Percentiles rank a stretch among this genome's conserved stretches.
These are phyloP conservation scores for Ammodytes marinus DNA, from an alignment of 2,113 vertebrate species.

Conservation along the genomic window DNA sequence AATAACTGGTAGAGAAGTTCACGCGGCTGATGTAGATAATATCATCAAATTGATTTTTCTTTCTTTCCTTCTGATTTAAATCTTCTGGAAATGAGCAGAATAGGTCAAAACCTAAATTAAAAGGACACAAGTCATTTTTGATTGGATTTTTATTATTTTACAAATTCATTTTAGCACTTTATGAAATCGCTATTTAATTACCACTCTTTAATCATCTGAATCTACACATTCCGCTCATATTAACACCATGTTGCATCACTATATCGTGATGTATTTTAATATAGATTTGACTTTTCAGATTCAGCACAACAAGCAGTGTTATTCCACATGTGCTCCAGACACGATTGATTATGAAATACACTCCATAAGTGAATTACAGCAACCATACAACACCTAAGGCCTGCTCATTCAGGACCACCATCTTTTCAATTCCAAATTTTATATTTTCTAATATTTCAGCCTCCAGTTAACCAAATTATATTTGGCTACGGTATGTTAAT, in stretches of 20 bases:
- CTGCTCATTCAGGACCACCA: too few species aligned
- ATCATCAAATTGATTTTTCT: conserved; percentile 59
- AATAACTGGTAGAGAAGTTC: conserved; percentile 59
- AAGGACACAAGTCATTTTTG: background rate
- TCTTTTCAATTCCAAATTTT: too few species aligned
- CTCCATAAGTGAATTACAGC: conserved; percentile 3
- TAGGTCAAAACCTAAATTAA: conserved; percentile 56
- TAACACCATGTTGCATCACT: background rate
- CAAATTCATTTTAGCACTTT: conserved; percentile 11
- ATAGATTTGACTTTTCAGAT: background rate
- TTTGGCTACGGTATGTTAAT: background rate
- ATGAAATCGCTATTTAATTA: conserved; percentile 1
- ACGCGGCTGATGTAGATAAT: conserved; percentile 51
- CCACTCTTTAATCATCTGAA: background rate
- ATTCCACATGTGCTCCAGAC: background rate
- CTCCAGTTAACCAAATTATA: background rate
- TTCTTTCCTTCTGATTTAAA: conserved; percentile 13
- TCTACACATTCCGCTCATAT: background rate
- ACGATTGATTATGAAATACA: background rate
- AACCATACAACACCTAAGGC: background rate
- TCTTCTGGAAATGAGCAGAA: conserved; percentile 27
- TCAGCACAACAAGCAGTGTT: background rate
- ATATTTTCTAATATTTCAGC: background rate
- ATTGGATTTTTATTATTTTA: conserved; percentile 1
- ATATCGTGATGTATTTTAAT: background rate